A percentile compares a stretch with the other conserved stretches of the same genome.
Conservation (phyloP, 2,888 invertebrate species). For the Diarsia brunnea region DNA sequence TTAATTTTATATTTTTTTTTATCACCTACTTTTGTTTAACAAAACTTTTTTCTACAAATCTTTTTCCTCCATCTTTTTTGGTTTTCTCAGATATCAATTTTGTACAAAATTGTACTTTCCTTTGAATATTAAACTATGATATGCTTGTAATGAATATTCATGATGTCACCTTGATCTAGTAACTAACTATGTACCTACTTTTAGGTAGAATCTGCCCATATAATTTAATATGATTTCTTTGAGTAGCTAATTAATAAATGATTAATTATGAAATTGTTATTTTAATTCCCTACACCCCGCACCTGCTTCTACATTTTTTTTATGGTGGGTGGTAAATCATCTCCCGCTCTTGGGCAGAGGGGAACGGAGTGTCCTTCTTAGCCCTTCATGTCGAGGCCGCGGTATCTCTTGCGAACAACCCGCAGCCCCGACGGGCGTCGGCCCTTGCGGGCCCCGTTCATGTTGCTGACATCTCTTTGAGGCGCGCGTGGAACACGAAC, state of each 20-base stretch:
- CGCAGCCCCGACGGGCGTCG: no score
- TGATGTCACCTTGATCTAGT: constrained; percentile 19
- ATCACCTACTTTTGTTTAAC: background rate
- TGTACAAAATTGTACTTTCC: background rate
- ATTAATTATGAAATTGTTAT: constrained; percentile 66
- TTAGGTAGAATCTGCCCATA: constrained; percentile 64
- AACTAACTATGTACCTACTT: constrained; percentile 53
- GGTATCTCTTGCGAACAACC: no score
- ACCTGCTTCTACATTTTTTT: no score
- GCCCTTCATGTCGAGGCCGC: no score
- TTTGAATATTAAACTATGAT: constrained; percentile 16
- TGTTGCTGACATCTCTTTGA: no score
- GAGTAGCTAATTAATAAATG: constrained; percentile 78
- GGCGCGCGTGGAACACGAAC: no score
- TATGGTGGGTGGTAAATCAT: no score
- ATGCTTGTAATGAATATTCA: constrained; percentile 39
- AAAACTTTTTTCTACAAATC: constrained; percentile 16
- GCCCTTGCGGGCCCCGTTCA: no score
- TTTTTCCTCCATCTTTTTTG: background rate
- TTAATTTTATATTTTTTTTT: constrained; percentile 15
- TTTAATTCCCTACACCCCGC: background rate
- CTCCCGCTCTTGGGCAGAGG: no score
- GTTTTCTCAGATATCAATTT: constrained; percentile 12
- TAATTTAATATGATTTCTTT: constrained; percentile 72
- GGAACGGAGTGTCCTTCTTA: no score